Base-by-base conservation (phyloP, 1,140 invertebrate species). In the Zaprionus ornatus region DNA sequence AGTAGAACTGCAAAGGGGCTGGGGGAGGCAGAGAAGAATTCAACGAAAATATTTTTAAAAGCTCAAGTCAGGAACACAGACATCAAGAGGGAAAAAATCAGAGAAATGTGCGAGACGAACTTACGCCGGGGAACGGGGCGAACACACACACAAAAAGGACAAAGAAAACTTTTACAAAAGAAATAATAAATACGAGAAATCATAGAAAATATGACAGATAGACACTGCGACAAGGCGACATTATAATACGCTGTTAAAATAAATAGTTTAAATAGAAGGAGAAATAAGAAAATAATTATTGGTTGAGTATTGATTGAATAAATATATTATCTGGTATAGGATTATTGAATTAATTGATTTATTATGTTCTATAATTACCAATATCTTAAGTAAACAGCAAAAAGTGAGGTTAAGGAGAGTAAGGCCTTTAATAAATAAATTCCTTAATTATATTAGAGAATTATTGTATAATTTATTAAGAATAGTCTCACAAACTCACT, bases 1-100 rank as follows among this genome's bases (percentile, higher is more conserved):
- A 5, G 35, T 12, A 37, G 35, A 0, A 4, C 6, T 10, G 6
- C 15, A 17, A 9, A 10, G 40, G 3, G n/a, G 3, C 15, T 13
- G 40, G 15, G 15, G 40, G 65, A n/a, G 19, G 13, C 62, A 12
- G 50, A 56, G 69, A 52, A 71, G 65, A 83, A 77, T 84, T 70
- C 69, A 77, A 69, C 54, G 67, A 74, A 85, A 84, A 85, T 74
- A 85, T 84, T 80, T 84, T 77, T 57, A 85, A 82, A 80, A 85
- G 82, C 81, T 80, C 61, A 80, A 84, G 80, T 72, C 80, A 64
- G 62, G 68, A 63, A 77, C 62, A 72, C 60, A 78, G 74, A 76
- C 59, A 62, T 74, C 56, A 42, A 55, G 71, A 79, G 45, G 21
- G 27, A 27, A 48, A 61, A 50, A 74, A 67, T 50, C 45, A 57